phyloP scores from a whole-genome alignment of 1,140 invertebrate species.

The Araneus ventricosus region DNA sequence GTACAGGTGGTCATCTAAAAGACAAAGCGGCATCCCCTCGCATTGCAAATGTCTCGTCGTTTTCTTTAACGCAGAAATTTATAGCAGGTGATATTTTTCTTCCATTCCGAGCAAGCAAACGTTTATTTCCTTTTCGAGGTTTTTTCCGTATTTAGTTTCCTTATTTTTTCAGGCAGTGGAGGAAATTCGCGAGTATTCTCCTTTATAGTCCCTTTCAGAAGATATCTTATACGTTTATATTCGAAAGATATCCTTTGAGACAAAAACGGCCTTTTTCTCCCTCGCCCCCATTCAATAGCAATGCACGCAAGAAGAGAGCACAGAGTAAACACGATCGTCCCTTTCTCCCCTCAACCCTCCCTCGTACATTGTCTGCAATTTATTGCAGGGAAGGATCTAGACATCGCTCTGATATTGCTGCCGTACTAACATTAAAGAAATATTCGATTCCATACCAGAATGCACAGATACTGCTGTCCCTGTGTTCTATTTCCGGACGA shows the following conservation, averaged over 20 bases:
- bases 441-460: constrained; percentile 36
- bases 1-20: constrained; percentile 32
- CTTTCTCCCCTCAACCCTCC: neutral
- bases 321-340: neutral
- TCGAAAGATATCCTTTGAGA: constrained; percentile 41
- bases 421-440: constrained; percentile 28
- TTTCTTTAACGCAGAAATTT: constrained; percentile 46
- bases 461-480: constrained; percentile 20
- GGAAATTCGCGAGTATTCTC: constrained; percentile 17
- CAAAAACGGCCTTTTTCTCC: constrained; percentile 26
- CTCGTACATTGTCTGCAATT: constrained; percentile 27
- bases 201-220: constrained; percentile 26
- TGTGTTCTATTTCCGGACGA: constrained; percentile 43
- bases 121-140: neutral
- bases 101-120: neutral
- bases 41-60: constrained; percentile 16
- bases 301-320: neutral
- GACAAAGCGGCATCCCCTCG: neutral
- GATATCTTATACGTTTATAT: constrained; percentile 49
- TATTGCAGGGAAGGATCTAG: neutral
- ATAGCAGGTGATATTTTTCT: neutral
- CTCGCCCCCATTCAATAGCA: constrained; percentile 37
- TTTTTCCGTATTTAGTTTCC: neutral
- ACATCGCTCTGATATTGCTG: constrained; percentile 17
- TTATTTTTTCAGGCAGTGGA: neutral